Evolutionary conservation across 2,113 vertebrate genomes (phyloP), one percentile per base, ranked within the genome.

Genomic region (Archocentrus centrarchus): DNA sequence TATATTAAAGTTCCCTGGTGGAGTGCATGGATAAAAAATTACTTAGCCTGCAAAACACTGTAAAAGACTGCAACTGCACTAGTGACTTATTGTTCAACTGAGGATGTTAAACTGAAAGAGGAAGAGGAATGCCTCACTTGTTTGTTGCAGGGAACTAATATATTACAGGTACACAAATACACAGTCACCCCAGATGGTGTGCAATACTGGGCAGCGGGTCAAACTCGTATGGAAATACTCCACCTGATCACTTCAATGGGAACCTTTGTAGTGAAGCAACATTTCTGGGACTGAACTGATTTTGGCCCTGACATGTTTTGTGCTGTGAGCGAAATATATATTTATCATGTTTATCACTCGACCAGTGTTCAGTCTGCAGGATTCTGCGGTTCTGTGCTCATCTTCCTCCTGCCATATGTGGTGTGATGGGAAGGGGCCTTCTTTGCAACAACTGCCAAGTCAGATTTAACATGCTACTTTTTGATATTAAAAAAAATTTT

Each of bases 151-250:
- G 41, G 61, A 80, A 68, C 84, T 80, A 82, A 90, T 86, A 50
- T 18, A 82, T 92, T 90, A 32, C 90, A 89, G 83, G 80, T 89
- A 76, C 82, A 89, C 55, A 89, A 82, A 91, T 64, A 87, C 66
- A 91, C 84, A 86, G 77, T 68, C 61, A 22, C 77, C n/a, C 88
- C 77, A 89, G 85, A 90, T 91, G 82, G 4, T 41, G 62, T 59
- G 73, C 55, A 64, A 84, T 24, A 5, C 15, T 30, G 75, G 53
- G 47, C 59, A 20, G 32, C 3, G 4, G 73, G 77, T 84, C 81
- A 86, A 47, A 75, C 66, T 53, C 80, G 10, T 15, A 75, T 58
- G 24, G 78, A 78, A 81, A 80, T 80, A 75, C 81, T 80, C 30
- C 35, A 62, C 60, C 78, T 63, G 80, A 87, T 85, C 68, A 79